Evolutionary conservation across 2,888 invertebrate species (phyloP), one percentile per base, ranked within the genome.

Genomic region (Pachliopta kotzebuea): DNA sequence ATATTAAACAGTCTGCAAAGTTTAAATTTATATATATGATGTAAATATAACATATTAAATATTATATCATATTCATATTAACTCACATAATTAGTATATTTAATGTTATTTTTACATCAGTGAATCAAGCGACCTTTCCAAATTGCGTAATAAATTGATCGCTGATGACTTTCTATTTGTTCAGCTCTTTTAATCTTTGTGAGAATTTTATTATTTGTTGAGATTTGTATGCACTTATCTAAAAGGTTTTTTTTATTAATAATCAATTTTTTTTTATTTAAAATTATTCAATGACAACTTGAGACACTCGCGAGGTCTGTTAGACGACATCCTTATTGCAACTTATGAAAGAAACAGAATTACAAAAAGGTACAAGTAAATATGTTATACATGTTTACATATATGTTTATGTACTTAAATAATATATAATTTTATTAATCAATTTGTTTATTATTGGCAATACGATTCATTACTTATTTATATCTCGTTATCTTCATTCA

Each of bases 151-250:
- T 61, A 58, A 61, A 60, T 56, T 53, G 29, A 42, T 26, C 29
- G 60, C 53, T 2, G 29, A 57, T 60, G 20, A 52, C 42, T 45
- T 45, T 37, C 56, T 57, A 57, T 65, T 54, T 65, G 54, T 65
- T 58, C 20, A 26, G 49, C 57, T 50, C 56, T 61, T 52, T 58
- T 61, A 57, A 57, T 57, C 26, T 4, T n/a, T 9, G 31, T 26
- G 21, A 53, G 61, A 58, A 61, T 26, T 61, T 17, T 54, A 42
- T 24, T 53, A 45, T 54, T 45, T 52, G 60, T 50, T 2, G 50
- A 52, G 11, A 23, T 11, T 21, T 52, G n/a, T 45, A 14, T 45
- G 45, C 45, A n/a, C n/a, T 45, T n/a, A 6, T n/a, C 11, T 52
- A 52, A 7, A 52, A 11, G 54, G 50, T 50, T 50, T 37, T 37